Percentiles rank a stretch among this genome's conserved stretches.
Evolutionary conservation across 2,113 vertebrate genomes (phyloP).

Genomic region (Lagopus muta): DNA sequence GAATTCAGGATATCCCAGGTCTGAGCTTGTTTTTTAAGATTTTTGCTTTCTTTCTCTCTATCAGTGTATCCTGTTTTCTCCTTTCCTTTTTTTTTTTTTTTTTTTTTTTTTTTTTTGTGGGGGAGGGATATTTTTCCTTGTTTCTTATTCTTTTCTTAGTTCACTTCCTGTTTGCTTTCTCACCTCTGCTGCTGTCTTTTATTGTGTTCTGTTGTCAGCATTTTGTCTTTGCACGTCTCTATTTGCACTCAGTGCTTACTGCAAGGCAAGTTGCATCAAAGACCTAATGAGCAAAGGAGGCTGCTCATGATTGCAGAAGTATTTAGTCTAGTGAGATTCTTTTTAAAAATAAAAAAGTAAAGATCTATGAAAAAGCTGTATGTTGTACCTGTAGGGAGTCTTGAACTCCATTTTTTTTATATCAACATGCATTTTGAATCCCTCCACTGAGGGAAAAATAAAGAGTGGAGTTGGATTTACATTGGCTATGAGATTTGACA

Average conservation of each 20-base stretch:
- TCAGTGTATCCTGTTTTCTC: neutral
- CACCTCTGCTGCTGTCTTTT: neutral
- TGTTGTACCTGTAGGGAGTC: neutral
- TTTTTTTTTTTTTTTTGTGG: too few species aligned
- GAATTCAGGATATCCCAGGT: neutral
- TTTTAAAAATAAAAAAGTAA: neutral
- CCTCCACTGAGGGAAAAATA: neutral
- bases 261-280: neutral
- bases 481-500: neutral
- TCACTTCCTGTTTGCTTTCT: neutral
- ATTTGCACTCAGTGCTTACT: too few species aligned
- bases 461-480: neutral
- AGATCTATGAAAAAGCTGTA: neutral
- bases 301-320: neutral
- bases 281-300: constrained; percentile 11
- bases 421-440: neutral
- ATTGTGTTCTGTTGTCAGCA: neutral
- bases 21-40: neutral
- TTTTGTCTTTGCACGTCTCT: constrained; percentile 22
- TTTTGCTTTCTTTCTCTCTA: neutral
- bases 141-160: neutral
- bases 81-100: neutral
- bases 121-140: fast-evolving
- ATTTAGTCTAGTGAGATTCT: neutral
- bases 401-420: neutral